phyloP scores from a whole-genome alignment of 1,140 invertebrate species.

The Drosophila persimilis region DNA sequence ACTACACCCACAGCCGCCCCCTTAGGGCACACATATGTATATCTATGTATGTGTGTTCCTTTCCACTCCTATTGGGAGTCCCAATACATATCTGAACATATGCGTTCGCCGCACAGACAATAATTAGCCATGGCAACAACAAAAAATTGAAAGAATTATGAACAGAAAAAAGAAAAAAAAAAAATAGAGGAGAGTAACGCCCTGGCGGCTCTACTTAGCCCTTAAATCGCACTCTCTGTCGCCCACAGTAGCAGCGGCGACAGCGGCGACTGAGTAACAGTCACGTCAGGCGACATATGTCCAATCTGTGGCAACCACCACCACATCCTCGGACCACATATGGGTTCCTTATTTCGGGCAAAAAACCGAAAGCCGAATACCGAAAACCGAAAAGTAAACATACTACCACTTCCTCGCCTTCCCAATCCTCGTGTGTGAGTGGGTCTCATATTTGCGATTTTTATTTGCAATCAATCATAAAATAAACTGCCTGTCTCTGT shows the following conservation, averaged over 20 bases:
- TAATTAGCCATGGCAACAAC: conserved; percentile 68
- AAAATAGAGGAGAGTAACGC: conserved; percentile 49
- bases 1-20: too few species aligned
- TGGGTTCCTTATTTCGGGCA: conserved; percentile 25
- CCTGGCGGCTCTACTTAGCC: conserved; percentile 64
- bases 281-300: conserved; percentile 75
- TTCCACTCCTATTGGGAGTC: neutral
- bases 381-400: conserved; percentile 73
- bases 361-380: conserved; percentile 34
- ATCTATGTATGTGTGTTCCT: too few species aligned
- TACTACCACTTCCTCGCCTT: conserved; percentile 7
- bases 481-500: conserved; percentile 73
- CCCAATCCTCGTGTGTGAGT: conserved; percentile 28
- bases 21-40: too few species aligned
- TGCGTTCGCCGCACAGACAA: conserved; percentile 62
- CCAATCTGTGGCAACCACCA: conserved; percentile 56
- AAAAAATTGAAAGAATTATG: conserved; percentile 36
- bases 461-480: conserved; percentile 82
- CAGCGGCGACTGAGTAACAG: neutral
- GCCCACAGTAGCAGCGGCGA: conserved; percentile 40
- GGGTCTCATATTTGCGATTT: conserved; percentile 74
- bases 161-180: conserved; percentile 23
- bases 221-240: conserved; percentile 19
- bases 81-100: conserved; percentile 62
- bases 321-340: conserved; percentile 34